Conservation (phyloP, 2,113 vertebrate genomes). For the Barbus barbus region DNA sequence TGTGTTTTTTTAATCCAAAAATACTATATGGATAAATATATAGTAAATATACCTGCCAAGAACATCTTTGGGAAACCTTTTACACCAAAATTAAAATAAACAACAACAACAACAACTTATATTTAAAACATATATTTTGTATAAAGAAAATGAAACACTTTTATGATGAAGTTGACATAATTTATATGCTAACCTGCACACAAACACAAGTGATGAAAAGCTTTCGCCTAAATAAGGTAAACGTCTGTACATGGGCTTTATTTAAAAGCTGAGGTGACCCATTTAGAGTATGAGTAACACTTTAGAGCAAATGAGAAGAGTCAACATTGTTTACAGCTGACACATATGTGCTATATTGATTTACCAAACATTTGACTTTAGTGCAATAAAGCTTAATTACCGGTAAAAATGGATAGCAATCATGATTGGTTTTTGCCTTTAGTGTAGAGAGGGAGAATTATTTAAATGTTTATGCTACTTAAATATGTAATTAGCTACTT, state of each 20-base stretch:
- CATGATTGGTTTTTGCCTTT: neutral
- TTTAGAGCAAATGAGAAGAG: neutral
- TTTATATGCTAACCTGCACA: neutral
- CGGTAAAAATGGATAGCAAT: neutral
- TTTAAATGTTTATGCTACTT: neutral
- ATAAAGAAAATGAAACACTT: no score
- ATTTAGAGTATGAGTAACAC: neutral
- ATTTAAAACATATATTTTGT: no score
- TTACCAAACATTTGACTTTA: slow-evolving; percentile 7
- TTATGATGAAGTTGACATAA: no score
- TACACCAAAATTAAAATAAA: neutral
- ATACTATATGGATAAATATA: neutral
- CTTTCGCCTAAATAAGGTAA: neutral
- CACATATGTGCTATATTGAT: neutral
- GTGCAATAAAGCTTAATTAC: neutral
- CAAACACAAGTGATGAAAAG: neutral
- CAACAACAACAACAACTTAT: no score
- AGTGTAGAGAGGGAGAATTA: no score
- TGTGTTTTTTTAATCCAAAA: neutral
- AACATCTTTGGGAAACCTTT: neutral
- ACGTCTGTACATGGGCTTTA: neutral
- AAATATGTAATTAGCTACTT: no score
- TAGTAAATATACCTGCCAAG: neutral
- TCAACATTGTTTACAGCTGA: neutral
- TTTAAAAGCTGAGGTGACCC: neutral